These are phyloP conservation scores for Dendronephthya gigantea DNA, from an alignment of 64 coral and sea anemone genomes.

Conservation along the genomic window DNA sequence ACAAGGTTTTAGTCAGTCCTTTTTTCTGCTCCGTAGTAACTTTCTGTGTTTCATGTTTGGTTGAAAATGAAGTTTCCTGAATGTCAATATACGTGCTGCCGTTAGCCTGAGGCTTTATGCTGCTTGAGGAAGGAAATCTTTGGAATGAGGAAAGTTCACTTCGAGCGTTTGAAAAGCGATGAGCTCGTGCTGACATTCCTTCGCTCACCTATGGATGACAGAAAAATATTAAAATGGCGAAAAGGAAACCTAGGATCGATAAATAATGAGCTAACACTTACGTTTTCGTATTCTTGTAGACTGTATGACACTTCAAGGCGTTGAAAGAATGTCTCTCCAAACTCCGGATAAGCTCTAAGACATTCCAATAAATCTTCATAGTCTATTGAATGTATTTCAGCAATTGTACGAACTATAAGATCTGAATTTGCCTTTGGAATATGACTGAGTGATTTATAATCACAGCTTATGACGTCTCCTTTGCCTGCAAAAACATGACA, in stretches of 20 bases:
- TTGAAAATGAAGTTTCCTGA: not conserved
- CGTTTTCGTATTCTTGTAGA: conserved; percentile 11
- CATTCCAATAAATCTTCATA: conserved; percentile 66
- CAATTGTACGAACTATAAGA: conserved; percentile 37
- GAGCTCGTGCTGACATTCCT: not conserved
- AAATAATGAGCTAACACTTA: not conserved
- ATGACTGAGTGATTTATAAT: conserved; percentile 16
- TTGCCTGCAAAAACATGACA: conserved; percentile 28
- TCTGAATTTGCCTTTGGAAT: conserved; percentile 53
- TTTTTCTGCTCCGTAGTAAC: not conserved
- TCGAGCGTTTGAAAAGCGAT: not conserved
- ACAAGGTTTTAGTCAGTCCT: not conserved
- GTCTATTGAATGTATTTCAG: conserved; percentile 65
- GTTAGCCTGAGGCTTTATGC: not conserved
- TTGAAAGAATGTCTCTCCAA: conserved; percentile 60
- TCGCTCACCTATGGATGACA: not conserved
- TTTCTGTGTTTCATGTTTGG: not conserved
- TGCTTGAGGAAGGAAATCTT: not conserved
- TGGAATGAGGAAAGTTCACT: not conserved
- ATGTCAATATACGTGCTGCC: not conserved
- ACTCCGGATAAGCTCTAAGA: conserved; percentile 52
- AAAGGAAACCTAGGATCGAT: not conserved
- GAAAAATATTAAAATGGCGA: not conserved
- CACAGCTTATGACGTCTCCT: conserved; percentile 80
- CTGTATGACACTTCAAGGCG: conserved; percentile 41